Evolutionary conservation across 2,888 invertebrate species (phyloP).

Genomic region (Toxonevra muliebris): DNA sequence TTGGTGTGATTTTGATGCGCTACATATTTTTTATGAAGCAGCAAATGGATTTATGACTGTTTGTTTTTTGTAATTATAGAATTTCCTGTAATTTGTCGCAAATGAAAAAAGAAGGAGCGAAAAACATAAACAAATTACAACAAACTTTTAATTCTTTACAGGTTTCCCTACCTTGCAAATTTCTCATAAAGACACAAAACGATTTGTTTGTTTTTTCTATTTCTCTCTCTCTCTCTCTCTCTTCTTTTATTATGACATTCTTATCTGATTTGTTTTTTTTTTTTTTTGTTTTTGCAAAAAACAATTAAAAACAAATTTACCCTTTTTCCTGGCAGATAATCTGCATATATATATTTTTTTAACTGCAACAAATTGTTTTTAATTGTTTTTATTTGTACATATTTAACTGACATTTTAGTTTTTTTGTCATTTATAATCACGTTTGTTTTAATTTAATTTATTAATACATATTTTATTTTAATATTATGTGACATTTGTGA

Average conservation of each 20-base stretch:
- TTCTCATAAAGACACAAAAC: too few relatives aligned
- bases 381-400: constrained; percentile 9
- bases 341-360: not conserved
- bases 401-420: too few relatives aligned
- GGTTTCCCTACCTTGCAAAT: not conserved
- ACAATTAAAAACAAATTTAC: constrained; percentile 32
- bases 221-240: not conserved
- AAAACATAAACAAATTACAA: not conserved
- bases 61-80: not conserved
- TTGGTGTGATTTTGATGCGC: not conserved
- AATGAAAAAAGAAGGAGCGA: not conserved
- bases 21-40: not conserved
- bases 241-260: not conserved
- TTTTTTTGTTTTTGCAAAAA: constrained; percentile 25
- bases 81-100: not conserved
- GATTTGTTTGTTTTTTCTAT: not conserved
- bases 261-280: not conserved
- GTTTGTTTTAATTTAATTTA: constrained; percentile 2
- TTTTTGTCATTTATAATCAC: not conserved
- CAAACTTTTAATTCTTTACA: not conserved
- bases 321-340: constrained; percentile 8
- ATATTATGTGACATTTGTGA: too few relatives aligned
- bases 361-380: constrained; percentile 25
- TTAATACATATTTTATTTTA: not conserved
- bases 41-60: not conserved